These are phyloP conservation scores for Arrhamphus sclerolepis DNA, from an alignment of 2,797 vertebrate species.

Conservation along the genomic window DNA sequence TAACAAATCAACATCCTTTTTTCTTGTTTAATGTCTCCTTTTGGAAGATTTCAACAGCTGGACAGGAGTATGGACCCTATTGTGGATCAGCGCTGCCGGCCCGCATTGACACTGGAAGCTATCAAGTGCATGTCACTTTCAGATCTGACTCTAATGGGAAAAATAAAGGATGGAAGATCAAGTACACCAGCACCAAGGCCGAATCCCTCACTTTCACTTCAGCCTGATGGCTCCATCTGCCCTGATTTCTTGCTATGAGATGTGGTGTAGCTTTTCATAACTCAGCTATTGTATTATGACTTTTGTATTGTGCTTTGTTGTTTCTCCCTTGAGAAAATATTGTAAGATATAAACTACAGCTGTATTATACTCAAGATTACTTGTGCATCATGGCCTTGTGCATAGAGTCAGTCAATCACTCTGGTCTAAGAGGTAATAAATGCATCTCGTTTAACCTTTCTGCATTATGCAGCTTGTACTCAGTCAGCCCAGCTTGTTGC, in stretches of 20 bases:
- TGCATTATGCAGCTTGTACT: too few species aligned
- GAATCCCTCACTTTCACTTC: slow-evolving; percentile 7
- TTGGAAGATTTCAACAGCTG: slow-evolving; percentile 79
- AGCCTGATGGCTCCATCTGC: not conserved
- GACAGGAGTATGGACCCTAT: slow-evolving; percentile 79
- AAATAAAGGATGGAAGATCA: slow-evolving; percentile 86
- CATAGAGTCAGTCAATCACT: slow-evolving; percentile 26
- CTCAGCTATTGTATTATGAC: not conserved
- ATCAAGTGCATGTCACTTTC: slow-evolving; percentile 76
- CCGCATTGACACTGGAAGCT: slow-evolving; percentile 81
- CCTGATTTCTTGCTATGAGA: not conserved
- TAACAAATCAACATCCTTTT: slow-evolving; percentile 30
- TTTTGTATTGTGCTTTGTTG: not conserved
- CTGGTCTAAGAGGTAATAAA: slow-evolving; percentile 33
- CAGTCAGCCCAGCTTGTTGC: too few species aligned
- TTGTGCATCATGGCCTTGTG: not conserved
- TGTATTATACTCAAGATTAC: not conserved
- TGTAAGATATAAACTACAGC: slow-evolving; percentile 1
- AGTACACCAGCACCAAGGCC: slow-evolving; percentile 70
- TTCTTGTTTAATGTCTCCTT: slow-evolving; percentile 20
- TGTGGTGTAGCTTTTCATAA: not conserved
- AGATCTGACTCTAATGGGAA: slow-evolving; percentile 79
- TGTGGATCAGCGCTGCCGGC: slow-evolving; percentile 79
- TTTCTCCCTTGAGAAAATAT: slow-evolving; percentile 5
- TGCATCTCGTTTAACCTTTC: slow-evolving; percentile 63